Percentiles rank a stretch among this genome's conserved stretches.
phyloP scores from a whole-genome alignment of 2,797 vertebrate genomes.

The Thalassophryne amazonica region DNA sequence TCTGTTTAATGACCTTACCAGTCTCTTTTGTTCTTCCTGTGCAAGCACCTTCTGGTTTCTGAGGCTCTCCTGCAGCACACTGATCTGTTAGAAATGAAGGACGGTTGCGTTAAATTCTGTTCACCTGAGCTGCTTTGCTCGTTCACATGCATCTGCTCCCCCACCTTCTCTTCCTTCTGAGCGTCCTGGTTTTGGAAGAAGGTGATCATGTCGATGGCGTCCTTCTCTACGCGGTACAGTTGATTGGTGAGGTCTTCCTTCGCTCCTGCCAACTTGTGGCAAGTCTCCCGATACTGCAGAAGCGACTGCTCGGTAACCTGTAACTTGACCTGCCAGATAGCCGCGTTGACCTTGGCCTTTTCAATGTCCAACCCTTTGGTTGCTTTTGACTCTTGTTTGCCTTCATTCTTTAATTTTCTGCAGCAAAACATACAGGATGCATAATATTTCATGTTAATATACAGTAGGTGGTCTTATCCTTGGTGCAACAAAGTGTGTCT shows the following conservation, averaged over 20 bases:
- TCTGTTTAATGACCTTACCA: conserved; percentile 71
- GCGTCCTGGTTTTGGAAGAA: conserved; percentile 70
- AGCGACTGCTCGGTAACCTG: conserved; percentile 76
- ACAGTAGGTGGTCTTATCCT: background rate
- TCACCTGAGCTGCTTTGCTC: too few species aligned
- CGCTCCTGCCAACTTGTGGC: conserved; percentile 66
- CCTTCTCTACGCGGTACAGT: conserved; percentile 76
- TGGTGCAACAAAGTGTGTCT: background rate
- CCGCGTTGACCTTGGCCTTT: conserved; percentile 77
- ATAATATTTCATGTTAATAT: too few species aligned
- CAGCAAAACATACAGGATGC: background rate
- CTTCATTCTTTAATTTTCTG: conserved; percentile 77
- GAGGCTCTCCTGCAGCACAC: conserved; percentile 73
- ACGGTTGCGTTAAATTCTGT: background rate
- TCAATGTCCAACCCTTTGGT: conserved; percentile 81
- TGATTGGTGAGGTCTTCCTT: conserved; percentile 80
- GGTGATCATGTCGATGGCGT: conserved; percentile 70
- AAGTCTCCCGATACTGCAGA: conserved; percentile 72
- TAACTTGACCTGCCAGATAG: conserved; percentile 85
- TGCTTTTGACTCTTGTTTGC: conserved; percentile 62
- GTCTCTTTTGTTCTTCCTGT: conserved; percentile 71
- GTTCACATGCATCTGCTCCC: background rate
- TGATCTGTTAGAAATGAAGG: conserved; percentile 68
- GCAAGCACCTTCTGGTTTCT: conserved; percentile 63
- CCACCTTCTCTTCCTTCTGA: conserved; percentile 80